Conservation (phyloP, 2,888 invertebrate species). For the Diplazon laetatorius region DNA sequence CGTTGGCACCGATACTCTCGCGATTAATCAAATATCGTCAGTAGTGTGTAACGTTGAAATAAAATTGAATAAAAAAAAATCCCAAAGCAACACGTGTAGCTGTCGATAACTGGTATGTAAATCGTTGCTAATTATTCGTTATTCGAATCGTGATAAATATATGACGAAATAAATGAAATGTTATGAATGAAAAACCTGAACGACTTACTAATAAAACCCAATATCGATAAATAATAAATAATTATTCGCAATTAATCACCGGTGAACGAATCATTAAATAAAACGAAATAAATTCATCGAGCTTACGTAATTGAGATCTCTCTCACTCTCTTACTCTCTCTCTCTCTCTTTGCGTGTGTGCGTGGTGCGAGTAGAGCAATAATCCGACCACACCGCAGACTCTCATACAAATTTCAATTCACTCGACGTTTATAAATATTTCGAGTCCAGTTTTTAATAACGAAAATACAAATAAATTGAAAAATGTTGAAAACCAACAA, state of each 20-base stretch:
- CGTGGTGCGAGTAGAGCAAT: no score
- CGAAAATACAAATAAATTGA: no score
- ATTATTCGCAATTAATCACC: not conserved
- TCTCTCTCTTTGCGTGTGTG: no score
- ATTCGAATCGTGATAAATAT: constrained; percentile 19
- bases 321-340: no score
- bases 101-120: constrained; percentile 30
- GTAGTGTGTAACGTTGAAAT: constrained; percentile 11
- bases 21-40: constrained; percentile 18
- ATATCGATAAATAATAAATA: constrained; percentile 14
- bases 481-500: no score
- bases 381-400: no score
- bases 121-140: constrained; percentile 35
- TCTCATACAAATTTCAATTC: no score
- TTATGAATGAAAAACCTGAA: not conserved
- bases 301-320: not conserved
- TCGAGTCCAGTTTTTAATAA: no score
- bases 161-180: constrained; percentile 27
- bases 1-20: not conserved
- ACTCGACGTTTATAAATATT: no score
- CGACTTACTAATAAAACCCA: not conserved
- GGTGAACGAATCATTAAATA: not conserved
- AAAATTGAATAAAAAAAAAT: constrained; percentile 26
- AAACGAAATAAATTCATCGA: not conserved
- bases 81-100: not conserved